These are phyloP conservation scores for Onychomys torridus DNA, from an alignment of 2,797 vertebrate species.

Conservation along the genomic window DNA sequence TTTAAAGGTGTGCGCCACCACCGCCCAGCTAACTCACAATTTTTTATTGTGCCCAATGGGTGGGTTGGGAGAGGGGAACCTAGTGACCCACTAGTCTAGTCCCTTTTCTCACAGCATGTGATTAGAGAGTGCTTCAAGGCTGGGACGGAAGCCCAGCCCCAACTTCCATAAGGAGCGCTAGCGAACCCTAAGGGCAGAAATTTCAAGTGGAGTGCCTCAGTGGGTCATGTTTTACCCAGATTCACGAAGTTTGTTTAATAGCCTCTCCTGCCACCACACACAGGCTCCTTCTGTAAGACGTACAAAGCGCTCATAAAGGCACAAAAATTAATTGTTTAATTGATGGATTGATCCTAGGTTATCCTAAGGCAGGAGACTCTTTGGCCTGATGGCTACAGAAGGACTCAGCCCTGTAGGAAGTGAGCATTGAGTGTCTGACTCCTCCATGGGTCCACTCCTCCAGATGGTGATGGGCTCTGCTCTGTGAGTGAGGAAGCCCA, in stretches of 20 bases:
- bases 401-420: background rate
- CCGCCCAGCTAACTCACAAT: background rate
- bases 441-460: background rate
- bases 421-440: background rate
- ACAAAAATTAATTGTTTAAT: background rate
- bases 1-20: too few species aligned
- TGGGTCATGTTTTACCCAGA: slow-evolving; percentile 52
- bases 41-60: background rate
- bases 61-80: background rate
- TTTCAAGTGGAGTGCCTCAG: background rate
- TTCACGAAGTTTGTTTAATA: slow-evolving; percentile 62
- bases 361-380: background rate
- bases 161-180: background rate
- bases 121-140: background rate
- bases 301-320: background rate
- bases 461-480: background rate
- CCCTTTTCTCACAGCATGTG: background rate
- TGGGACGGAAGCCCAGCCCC: background rate
- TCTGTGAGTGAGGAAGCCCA: background rate
- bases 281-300: slow-evolving; percentile 19
- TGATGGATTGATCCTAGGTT: background rate
- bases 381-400: background rate
- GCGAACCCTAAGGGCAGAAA: background rate
- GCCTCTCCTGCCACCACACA: background rate
- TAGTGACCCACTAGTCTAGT: background rate